These are phyloP conservation scores for Euthynnus affinis DNA, from an alignment of 2,797 vertebrate species.

Conservation along the genomic window DNA sequence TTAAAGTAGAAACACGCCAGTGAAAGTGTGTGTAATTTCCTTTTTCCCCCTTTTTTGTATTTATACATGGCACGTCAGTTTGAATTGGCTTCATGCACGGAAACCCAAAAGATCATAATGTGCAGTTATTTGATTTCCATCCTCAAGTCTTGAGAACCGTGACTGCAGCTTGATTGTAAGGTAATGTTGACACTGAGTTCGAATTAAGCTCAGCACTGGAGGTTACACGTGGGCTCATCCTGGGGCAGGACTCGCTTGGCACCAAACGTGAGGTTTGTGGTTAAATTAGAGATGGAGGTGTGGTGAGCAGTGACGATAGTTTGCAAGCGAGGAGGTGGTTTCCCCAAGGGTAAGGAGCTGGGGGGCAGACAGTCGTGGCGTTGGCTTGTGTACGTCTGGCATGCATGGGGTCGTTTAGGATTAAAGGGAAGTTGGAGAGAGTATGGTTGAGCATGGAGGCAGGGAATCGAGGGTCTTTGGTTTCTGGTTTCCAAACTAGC, in stretches of 20 bases:
- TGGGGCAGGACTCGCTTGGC: conserved; percentile 51
- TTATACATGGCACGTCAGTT: conserved; percentile 30
- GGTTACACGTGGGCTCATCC: conserved; percentile 52
- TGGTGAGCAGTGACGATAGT: conserved; percentile 64
- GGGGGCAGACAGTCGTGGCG: conserved; percentile 16
- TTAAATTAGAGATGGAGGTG: conserved; percentile 68
- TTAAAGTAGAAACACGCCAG: conserved; percentile 26
- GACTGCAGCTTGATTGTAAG: conserved; percentile 68
- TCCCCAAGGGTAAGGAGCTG: conserved; percentile 56
- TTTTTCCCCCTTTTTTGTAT: conserved; percentile 1
- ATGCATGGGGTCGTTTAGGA: conserved; percentile 57
- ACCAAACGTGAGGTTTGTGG: conserved; percentile 63
- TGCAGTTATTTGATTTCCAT: conserved; percentile 72
- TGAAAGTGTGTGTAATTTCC: conserved; percentile 46
- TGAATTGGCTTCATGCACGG: conserved; percentile 61
- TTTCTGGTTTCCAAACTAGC: conserved; percentile 74
- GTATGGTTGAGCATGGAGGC: conserved; percentile 52
- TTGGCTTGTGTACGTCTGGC: conserved; percentile 52
- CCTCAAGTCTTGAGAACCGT: conserved; percentile 45
- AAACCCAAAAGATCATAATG: conserved; percentile 69
- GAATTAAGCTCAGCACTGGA: conserved; percentile 28
- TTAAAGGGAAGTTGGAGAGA: conserved; percentile 68
- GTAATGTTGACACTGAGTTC: conserved; percentile 53
- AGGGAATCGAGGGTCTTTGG: conserved; percentile 68
- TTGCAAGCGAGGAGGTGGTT: conserved; percentile 34